Base-by-base conservation (phyloP, 2,113 vertebrate species). In the Nycticorax nycticorax region DNA sequence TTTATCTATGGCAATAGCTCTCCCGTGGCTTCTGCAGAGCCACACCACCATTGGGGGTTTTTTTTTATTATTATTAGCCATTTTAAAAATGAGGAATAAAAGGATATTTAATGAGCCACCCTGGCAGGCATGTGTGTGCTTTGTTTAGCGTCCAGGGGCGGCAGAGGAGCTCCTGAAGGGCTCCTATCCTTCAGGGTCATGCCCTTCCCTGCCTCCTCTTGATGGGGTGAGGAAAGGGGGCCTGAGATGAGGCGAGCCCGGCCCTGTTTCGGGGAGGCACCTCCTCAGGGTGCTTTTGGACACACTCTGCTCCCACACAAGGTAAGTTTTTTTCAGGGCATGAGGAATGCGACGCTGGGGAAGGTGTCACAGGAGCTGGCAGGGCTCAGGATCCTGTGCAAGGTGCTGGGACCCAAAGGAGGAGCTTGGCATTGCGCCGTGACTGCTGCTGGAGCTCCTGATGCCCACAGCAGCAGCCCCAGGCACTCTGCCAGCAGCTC, bases 71-170 rank as follows among this genome's bases (percentile, higher is more conserved):
- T 89, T 95, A 88, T 88, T 91, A 95, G 85, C 85, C 96, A 96
- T 97, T 96, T 97, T 93, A 95, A 96, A 97, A 96, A 95, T 0
- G 28, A 96, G 96, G 95, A 97, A 98, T 97, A 97, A 97, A 97
- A 92, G 88, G 92, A 96, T 96, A 92, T 92, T 95, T 96, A 96
- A 97, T 95, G 96, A 97, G 95, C 90, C 88, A 89, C 30, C 69
- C 90, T 11, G 1, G 71, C 10, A 24, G 90, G 62, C 62, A 12
- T 81, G 47, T 1, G 93, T 96, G 92, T 88, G 91, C 93, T 96
- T 97, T 96, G 66, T 96, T 85, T 56, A 64, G 91, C 6, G 24
- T 81, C 84, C 60, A 32, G 69, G 78, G 35, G 72, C 1, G 0
- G 39, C 39, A 41, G 33, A 57, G 57, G 11, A 52, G 12, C 17